Base-by-base conservation (phyloP, 30 jellyfish, hydroid and myxozoan species). In the Aurelia sp. region DNA sequence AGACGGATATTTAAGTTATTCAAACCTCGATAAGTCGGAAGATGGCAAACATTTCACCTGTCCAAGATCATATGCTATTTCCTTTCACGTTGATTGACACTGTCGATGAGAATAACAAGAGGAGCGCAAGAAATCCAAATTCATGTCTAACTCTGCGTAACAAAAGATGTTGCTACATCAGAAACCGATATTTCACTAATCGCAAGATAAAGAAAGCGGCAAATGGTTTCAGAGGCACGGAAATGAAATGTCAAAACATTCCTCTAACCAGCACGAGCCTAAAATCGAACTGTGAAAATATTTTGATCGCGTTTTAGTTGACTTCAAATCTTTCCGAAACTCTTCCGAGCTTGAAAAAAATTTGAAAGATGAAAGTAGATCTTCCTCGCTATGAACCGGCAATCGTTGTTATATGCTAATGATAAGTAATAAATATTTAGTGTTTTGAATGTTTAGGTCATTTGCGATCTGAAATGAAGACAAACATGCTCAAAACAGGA, bases 401-500 rank as follows among this genome's bases (percentile, higher is more conserved):
- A 44, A 44, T 5, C 3, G 55, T 44, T 44, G 13, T 7, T 9
- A 7, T 4, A 9, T 44, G 55, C 55, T 44, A 44, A 44, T 7
- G 55, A 44, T 44, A 44, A 44, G 10, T 44, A 5, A 44, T 44
- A 44, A 44, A 44, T 10, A 44, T 44, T 44, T 44, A 5, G 55
- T 44, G 55, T 5, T 44, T 44, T 5, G 10, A 44, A 10, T 44
- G 55, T 10, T 44, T 44, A 44, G 55, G 16, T 44, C 55, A 44
- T 44, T 44, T 44, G 10, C 55, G 55, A 44, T 5, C 16, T 44
- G 15, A 44, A 59, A 59, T 18, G 33, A 59, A 59, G 69, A 12
- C 69, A 59, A 59, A 59, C 69, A 59, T 59, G 69, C 69, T 21
- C 69, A 59, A 59, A 59, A 59, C 69, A 59, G 69, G 69, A 21